These are phyloP conservation scores for Ochlodes sylvanus DNA, from an alignment of 2,888 invertebrate genomes.

Conservation along the genomic window DNA sequence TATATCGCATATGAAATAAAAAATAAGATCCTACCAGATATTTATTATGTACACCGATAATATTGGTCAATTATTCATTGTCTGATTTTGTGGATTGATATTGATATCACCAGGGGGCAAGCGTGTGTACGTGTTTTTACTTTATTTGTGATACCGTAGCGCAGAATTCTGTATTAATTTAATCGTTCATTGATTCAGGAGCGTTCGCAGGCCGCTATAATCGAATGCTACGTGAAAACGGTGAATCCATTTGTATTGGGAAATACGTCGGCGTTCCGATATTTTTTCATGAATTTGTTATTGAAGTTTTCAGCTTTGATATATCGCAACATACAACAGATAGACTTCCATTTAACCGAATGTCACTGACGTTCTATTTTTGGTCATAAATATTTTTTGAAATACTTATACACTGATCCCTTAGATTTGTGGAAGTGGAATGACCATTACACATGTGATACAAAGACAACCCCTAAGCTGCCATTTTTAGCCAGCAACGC, in stretches of 20 bases:
- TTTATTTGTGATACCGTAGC: slow-evolving; percentile 42
- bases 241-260: slow-evolving; percentile 52
- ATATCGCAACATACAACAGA: slow-evolving; percentile 12
- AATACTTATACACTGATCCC: too few species aligned
- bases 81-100: not conserved
- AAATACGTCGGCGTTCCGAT: slow-evolving; percentile 56
- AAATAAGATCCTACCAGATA: too few species aligned
- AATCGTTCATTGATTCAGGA: slow-evolving; percentile 49
- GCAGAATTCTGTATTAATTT: slow-evolving; percentile 65
- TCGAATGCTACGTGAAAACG: slow-evolving; percentile 58
- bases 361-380: too few species aligned
- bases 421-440: too few species aligned
- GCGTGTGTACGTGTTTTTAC: not conserved
- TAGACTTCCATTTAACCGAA: slow-evolving; percentile 1
- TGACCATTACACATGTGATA: too few species aligned
- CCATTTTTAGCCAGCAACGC: too few species aligned
- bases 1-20: too few species aligned
- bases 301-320: slow-evolving; percentile 12
- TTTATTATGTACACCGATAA: too few species aligned
- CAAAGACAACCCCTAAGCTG: too few species aligned
- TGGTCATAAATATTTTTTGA: too few species aligned
- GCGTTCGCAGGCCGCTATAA: slow-evolving; percentile 49
- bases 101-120: not conserved
- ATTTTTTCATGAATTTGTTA: slow-evolving; percentile 13
- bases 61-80: too few species aligned